Conservation (phyloP, 2,888 invertebrate species). For the Melipona bicolor region DNA sequence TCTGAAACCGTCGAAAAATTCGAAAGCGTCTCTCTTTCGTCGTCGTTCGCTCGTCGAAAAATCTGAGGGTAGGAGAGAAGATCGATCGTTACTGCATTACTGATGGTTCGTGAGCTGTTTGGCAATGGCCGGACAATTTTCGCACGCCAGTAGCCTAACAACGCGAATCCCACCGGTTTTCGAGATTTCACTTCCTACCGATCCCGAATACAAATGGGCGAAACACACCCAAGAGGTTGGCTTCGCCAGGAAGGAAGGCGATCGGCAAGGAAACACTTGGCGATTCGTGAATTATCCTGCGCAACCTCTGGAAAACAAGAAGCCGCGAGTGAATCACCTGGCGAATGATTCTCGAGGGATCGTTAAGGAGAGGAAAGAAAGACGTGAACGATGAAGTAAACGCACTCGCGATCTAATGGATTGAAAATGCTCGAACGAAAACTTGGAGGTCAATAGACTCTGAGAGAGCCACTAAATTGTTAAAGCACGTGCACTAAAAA, state of each 20-base stretch:
- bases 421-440: not conserved
- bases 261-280: constrained; percentile 25
- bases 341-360: constrained; percentile 1
- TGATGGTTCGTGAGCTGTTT: constrained; percentile 52
- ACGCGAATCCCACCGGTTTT: constrained; percentile 58
- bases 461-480: no score
- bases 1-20: constrained; percentile 17
- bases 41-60: not conserved
- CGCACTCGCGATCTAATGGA: not conserved
- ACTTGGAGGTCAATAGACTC: no score
- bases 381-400: not conserved
- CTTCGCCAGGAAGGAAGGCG: constrained; percentile 1
- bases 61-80: not conserved
- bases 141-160: constrained; percentile 71
- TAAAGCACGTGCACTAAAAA: no score
- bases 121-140: constrained; percentile 66
- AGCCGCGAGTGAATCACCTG: constrained; percentile 18
- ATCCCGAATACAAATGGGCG: constrained; percentile 72
- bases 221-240: constrained; percentile 50
- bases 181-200: constrained; percentile 74
- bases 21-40: constrained; percentile 25
- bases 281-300: constrained; percentile 34
- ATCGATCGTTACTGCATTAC: constrained; percentile 39
- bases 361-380: constrained; percentile 1
- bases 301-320: constrained; percentile 53